Base-by-base conservation (phyloP, 1,140 invertebrate species). In the Dolichoris vasculosae region DNA sequence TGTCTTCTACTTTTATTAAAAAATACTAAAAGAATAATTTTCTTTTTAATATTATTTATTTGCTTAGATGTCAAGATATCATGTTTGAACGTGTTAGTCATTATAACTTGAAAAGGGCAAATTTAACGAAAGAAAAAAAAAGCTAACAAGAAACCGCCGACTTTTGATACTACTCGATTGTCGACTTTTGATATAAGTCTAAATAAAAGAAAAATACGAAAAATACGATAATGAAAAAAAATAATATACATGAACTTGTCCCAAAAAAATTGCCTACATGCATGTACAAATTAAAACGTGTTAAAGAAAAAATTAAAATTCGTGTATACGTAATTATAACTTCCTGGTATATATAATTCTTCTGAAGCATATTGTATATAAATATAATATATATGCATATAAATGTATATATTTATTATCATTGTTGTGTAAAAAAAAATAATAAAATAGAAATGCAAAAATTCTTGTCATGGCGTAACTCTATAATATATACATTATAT, bases 321-420 rank as follows among this genome's bases (percentile, higher is more conserved):
- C 40, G 40, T 63, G 59, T 63, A 38, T 69, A 20, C 13, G 15
- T 69, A 38, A 73, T 46, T 73, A 43, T 26, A 73, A 1, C 40
- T 20, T 17, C n/a, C 75, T 26, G 77, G 82, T 67, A 84, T 43
- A 83, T 78, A 80, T n/a, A 67, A 83, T 26, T 78, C 75, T 84
- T 84, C 63, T 32, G 32, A 71, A 78, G 23, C 35, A 51, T 55
- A 78, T 67, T 7, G 32, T 32, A 63, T n/a, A 51, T 51, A 51
- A 51, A 9, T 51, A 51, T 51, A 9, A 9, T 67, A 79, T 73
- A 76, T 76, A 43, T 78, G 43, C 51, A 38, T 38, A 69, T 35
- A 43, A 73, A 85, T 71, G 64, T 13, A 48, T 3, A 85, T 75
- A 30, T 0, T 13, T n/a, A n/a, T 69, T 77, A 78, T 69, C 30